Base-by-base conservation (phyloP, 2,113 vertebrate species). In the Emydura subglobosa region DNA sequence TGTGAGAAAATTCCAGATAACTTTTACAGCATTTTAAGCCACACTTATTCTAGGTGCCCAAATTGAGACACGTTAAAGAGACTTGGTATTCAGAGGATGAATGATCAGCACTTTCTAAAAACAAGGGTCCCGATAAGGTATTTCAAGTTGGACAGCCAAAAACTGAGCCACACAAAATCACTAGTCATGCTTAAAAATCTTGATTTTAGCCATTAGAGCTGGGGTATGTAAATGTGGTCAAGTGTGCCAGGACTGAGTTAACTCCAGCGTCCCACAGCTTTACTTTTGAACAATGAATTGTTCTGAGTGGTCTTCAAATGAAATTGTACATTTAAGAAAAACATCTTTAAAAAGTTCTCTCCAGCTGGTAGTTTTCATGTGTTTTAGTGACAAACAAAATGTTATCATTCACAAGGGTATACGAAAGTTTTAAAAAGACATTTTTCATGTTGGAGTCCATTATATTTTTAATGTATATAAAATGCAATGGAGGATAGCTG, bases 341-440 rank as follows among this genome's bases (percentile, higher is more conserved):
- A n/a, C 21, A 86, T 47, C 25, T 39, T 21, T 82, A 81, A 90
- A 65, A 91, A 82, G 82, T 65, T 86, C 47, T 92, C 94, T 95
- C 83, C 78, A 91, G 29, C 7, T 65, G 5, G 3, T 51, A 83
- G 59, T 50, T 92, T 72, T 50, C 88, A 6, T 19, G 8, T 92
- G 10, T 87, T 93, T 96, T 79, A 83, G 50, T 50, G 88, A 88
- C 79, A 59, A 42, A 89, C 72, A 82, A 65, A 72, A 84, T 82
- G 19, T 57, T 94, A 76, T 90, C 83, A 85, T 95, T 88, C 86
- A 94, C 80, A 83, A 80, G 96, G 89, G 24, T 83, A 88, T 13
- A 79, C 79, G 85, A 92, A 91, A 50, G 88, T 53, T 80, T 91
- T 90, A 92, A 85, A 91, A 96, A 93, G 12, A 76, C 5, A 47